A percentile compares a stretch with the other conserved stretches of the same genome.
phyloP scores from a whole-genome alignment of 2,888 invertebrate species.

The Lobophora halterata region DNA sequence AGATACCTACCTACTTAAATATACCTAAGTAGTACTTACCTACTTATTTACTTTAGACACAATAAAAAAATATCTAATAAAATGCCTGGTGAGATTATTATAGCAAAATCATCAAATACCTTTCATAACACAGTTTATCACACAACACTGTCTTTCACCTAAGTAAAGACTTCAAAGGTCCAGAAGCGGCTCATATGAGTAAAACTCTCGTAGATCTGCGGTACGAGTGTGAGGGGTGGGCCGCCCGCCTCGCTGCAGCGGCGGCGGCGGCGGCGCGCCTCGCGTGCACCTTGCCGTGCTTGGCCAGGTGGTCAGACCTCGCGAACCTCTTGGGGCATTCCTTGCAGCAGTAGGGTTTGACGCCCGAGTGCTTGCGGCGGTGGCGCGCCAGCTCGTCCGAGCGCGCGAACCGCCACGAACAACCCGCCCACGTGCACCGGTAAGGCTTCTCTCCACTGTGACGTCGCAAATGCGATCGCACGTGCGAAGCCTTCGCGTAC shows the following conservation, averaged over 20 bases:
- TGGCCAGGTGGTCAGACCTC: conserved; percentile 95
- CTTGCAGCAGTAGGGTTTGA: conserved; percentile 95
- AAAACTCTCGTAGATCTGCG: conserved; percentile 45
- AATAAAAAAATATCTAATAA: no score
- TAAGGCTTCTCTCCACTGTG: conserved; percentile 92
- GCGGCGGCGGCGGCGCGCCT: conserved; percentile 75
- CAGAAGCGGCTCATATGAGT: conserved; percentile 55
- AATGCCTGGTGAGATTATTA: no score
- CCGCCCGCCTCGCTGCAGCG: conserved; percentile 39
- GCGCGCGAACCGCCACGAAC: conserved; percentile 95
- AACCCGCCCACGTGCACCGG: conserved; percentile 88
- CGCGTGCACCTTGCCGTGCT: conserved; percentile 93
- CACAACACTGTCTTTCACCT: conserved; percentile 14
- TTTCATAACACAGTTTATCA: no score
- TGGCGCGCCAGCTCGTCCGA: conserved; percentile 97
- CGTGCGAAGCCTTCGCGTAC: conserved; percentile 94
- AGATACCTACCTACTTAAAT: neutral
- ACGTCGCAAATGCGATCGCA: conserved; percentile 92
- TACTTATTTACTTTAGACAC: no score
- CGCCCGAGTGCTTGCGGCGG: conserved; percentile 95
- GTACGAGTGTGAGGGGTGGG: conserved; percentile 33
- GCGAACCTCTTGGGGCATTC: conserved; percentile 95
- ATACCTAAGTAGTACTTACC: neutral
- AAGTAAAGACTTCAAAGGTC: conserved; percentile 1
- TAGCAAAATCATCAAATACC: no score